Percentiles rank a stretch among this genome's conserved stretches.
Conservation (phyloP, 2,888 invertebrate species). For the Drosophila colorata region DNA sequence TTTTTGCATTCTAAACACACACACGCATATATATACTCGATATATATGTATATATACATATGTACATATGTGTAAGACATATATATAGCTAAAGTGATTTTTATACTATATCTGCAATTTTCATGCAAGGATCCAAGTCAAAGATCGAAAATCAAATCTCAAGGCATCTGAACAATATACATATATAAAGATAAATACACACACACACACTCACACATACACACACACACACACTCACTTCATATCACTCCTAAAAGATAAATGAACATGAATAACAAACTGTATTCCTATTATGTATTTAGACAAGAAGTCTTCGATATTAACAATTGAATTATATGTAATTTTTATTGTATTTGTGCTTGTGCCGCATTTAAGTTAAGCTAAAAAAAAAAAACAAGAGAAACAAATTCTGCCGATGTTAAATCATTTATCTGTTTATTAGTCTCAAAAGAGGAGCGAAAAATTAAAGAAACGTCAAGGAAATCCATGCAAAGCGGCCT, state of each 20-base stretch:
- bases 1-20: slow-evolving; percentile 56
- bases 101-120: slow-evolving; percentile 20
- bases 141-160: slow-evolving; percentile 48
- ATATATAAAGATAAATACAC: slow-evolving; percentile 4
- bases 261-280: slow-evolving; percentile 56
- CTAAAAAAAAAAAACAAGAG: slow-evolving; percentile 12
- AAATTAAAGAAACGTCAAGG: slow-evolving; percentile 1
- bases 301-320: slow-evolving; percentile 53
- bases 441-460: slow-evolving; percentile 44
- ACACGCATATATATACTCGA: slow-evolving; percentile 4
- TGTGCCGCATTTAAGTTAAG: slow-evolving; percentile 45
- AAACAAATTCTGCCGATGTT: slow-evolving; percentile 37
- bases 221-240: slow-evolving; percentile 35
- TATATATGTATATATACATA: slow-evolving; percentile 17
- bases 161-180: slow-evolving; percentile 32
- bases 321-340: slow-evolving; percentile 54
- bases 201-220: slow-evolving; percentile 12
- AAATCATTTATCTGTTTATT: slow-evolving; percentile 35
- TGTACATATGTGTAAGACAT: slow-evolving; percentile 35
- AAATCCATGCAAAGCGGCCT: slow-evolving; percentile 6
- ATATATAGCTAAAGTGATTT: slow-evolving; percentile 35
- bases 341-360: slow-evolving; percentile 34
- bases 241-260: slow-evolving; percentile 71
- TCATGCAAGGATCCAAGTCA: slow-evolving; percentile 16
- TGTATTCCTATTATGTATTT: slow-evolving; percentile 75